Evolutionary conservation across 2,888 invertebrate genomes (phyloP).

Genomic region (Nowickia ferox): DNA sequence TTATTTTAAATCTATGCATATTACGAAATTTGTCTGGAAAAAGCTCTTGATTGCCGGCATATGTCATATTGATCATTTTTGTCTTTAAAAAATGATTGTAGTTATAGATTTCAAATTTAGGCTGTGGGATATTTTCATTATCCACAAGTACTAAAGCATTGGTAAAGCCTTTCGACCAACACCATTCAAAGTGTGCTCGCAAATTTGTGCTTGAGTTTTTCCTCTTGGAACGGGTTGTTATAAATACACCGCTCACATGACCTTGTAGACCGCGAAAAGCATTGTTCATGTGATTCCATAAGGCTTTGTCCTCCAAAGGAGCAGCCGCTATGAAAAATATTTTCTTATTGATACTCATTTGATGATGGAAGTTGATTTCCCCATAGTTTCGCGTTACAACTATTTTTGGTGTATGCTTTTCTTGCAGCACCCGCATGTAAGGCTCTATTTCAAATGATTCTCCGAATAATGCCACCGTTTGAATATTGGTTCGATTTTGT

Average conservation of each 20-base stretch:
- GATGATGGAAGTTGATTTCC: constrained; percentile 67
- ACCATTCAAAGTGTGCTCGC: constrained; percentile 75
- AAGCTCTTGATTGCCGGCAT: background rate
- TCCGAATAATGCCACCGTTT: constrained; percentile 74
- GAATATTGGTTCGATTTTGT: constrained; percentile 62
- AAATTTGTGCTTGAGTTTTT: constrained; percentile 49
- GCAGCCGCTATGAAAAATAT: constrained; percentile 73
- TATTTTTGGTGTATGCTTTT: constrained; percentile 68
- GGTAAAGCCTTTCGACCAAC: constrained; percentile 75
- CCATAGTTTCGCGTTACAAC: constrained; percentile 73
- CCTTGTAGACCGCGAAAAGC: constrained; percentile 73
- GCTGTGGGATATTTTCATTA: background rate
- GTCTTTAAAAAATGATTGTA: constrained; percentile 73
- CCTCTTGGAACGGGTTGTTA: constrained; percentile 47
- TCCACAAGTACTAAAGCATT: constrained; percentile 73
- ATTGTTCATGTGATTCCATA: constrained; percentile 73
- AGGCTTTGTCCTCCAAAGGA: constrained; percentile 66
- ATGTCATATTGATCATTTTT: constrained; percentile 55
- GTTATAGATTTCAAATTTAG: constrained; percentile 65
- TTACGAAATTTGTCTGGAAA: constrained; percentile 72
- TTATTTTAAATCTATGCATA: constrained; percentile 72
- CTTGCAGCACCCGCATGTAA: constrained; percentile 65
- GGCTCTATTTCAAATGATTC: constrained; percentile 66
- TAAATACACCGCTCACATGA: constrained; percentile 73
- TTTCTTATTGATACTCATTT: constrained; percentile 70